These are phyloP conservation scores for Xiphophorus birchmanni DNA, from an alignment of 2,797 vertebrate genomes.

Conservation along the genomic window DNA sequence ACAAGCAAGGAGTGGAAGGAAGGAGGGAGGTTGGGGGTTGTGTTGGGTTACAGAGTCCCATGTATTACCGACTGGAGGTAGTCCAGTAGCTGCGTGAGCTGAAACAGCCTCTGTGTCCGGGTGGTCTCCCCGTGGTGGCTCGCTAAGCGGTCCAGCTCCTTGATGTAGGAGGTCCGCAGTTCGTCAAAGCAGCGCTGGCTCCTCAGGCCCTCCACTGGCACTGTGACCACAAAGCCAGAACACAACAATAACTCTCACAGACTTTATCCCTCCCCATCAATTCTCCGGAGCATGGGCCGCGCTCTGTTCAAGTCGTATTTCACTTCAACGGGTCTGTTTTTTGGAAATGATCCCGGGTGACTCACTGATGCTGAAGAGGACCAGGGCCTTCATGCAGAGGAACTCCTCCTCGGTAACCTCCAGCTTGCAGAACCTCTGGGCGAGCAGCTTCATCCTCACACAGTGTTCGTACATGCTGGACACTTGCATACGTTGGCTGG, in stretches of 20 bases:
- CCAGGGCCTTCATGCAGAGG: constrained; percentile 94
- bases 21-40: not conserved
- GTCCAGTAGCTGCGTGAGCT: constrained; percentile 95
- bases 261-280: constrained; percentile 56
- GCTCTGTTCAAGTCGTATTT: constrained; percentile 43
- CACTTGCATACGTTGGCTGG: constrained; percentile 92
- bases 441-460: constrained; percentile 89
- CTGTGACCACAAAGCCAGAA: constrained; percentile 78
- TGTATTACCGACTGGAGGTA: constrained; percentile 91
- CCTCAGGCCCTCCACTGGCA: constrained; percentile 93
- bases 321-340: constrained; percentile 15
- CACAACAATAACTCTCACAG: constrained; percentile 62
- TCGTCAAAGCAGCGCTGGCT: constrained; percentile 94
- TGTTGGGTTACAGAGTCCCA: constrained; percentile 5
- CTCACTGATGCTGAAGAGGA: constrained; percentile 97
- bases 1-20: constrained; percentile 10
- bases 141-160: constrained; percentile 93
- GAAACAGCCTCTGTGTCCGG: constrained; percentile 89
- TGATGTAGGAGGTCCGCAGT: constrained; percentile 95
- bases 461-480: constrained; percentile 96
- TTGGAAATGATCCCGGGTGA: constrained; percentile 43
- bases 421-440: constrained; percentile 90
- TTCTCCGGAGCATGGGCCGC: constrained; percentile 33
- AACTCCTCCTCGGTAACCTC: constrained; percentile 94
- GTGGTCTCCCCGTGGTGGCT: constrained; percentile 89